phyloP scores from a whole-genome alignment of 2,888 invertebrate genomes.

The Ectropis crepuscularia region DNA sequence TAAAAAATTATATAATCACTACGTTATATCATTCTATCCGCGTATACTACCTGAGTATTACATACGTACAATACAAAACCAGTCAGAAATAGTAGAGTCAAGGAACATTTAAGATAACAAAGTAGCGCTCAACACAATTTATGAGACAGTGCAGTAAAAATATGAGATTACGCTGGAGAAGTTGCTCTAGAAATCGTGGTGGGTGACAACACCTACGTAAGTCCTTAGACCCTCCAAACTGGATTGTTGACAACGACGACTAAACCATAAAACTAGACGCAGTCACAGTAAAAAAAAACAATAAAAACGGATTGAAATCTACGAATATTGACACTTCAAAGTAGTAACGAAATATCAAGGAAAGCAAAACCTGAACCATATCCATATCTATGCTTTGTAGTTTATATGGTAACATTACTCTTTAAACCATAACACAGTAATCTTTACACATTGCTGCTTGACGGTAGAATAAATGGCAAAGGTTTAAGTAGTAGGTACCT shows the following conservation, averaged over 20 bases:
- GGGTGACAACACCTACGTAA: slow-evolving; percentile 35
- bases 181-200: slow-evolving; percentile 25
- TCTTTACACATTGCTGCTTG: too few relatives aligned
- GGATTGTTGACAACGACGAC: slow-evolving; percentile 27
- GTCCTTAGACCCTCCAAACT: slow-evolving; percentile 27
- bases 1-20: too few relatives aligned
- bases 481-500: too few relatives aligned
- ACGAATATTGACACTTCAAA: not conserved
- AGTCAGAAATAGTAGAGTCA: slow-evolving; percentile 2
- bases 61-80: not conserved
- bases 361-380: too few relatives aligned
- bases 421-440: too few relatives aligned
- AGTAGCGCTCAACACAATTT: slow-evolving; percentile 31
- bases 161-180: slow-evolving; percentile 31
- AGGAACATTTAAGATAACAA: slow-evolving; percentile 24
- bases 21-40: too few relatives aligned
- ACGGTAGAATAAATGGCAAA: too few relatives aligned
- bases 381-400: too few relatives aligned
- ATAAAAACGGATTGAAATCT: slow-evolving; percentile 17
- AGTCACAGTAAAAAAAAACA: slow-evolving; percentile 11
- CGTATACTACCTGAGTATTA: too few relatives aligned
- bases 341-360: too few relatives aligned
- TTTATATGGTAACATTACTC: too few relatives aligned
- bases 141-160: slow-evolving; percentile 34
- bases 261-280: slow-evolving; percentile 22